Evolutionary conservation across 2,888 invertebrate genomes (phyloP).

Genomic region (Liodrosophila aerea): DNA sequence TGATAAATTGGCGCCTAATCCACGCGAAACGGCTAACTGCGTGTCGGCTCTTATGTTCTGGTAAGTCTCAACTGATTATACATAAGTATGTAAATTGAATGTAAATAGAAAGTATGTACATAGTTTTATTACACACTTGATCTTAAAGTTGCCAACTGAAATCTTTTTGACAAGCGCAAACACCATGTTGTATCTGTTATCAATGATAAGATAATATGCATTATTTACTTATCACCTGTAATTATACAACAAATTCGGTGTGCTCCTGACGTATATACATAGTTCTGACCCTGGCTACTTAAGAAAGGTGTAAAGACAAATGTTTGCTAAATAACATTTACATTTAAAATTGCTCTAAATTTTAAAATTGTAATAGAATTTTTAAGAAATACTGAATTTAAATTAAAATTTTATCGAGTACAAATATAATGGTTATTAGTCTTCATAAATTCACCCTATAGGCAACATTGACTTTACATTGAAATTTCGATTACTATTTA

Average conservation of each 20-base stretch:
- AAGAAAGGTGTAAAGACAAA: too few species aligned
- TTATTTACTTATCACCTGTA: constrained; percentile 23
- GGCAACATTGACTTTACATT: too few species aligned
- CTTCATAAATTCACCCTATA: too few species aligned
- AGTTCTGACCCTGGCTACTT: neutral
- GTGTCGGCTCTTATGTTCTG: constrained; percentile 87
- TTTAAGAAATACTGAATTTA: too few species aligned
- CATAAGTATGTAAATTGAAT: neutral
- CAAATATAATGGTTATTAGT: too few species aligned
- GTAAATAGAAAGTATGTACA: neutral
- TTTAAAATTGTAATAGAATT: neutral
- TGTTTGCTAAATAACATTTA: too few species aligned
- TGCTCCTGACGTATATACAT: constrained; percentile 4
- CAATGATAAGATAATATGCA: constrained; percentile 48
- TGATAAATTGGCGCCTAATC: constrained; percentile 84
- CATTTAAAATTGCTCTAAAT: neutral
- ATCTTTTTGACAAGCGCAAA: constrained; percentile 5
- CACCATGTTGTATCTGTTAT: constrained; percentile 26
- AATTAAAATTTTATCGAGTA: too few species aligned
- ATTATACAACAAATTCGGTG: constrained; percentile 20
- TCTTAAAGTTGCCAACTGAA: constrained; percentile 9
- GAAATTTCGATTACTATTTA: too few species aligned
- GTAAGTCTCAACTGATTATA: constrained; percentile 65
- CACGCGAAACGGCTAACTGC: constrained; percentile 84
- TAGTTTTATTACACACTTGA: constrained; percentile 14